Evolutionary conservation across 1,140 invertebrate genomes (phyloP), one percentile per base, ranked within the genome.

Genomic region (Dreissena polymorpha): DNA sequence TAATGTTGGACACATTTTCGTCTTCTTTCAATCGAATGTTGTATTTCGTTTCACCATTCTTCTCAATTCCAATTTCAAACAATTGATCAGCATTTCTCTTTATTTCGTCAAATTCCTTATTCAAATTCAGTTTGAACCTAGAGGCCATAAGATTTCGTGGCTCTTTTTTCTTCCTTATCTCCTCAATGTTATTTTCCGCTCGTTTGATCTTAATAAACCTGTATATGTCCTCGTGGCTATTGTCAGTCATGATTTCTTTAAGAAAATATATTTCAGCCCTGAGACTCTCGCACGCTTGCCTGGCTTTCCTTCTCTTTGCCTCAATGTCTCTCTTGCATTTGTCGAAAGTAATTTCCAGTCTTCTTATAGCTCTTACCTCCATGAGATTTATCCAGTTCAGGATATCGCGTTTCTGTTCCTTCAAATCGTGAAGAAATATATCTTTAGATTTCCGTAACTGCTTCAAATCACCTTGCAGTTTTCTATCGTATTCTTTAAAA

Each of bases 401-500:
- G 18, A 82, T n/a, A 21, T 82, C 71, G 14, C 79, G 57, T 55
- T 82, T 82, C 57, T 72, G 73, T 8, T 63, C n/a, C 67, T 82
- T 82, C 29, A 82, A 68, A 70, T 82, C 79, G 27, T 82, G 51
- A 23, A 82, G 25, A 68, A 82, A 82, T 3, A 27, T 65, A 10
- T 82, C 79, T 64, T 63, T n/a, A 1, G 79, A 82, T 29, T 82
- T 82, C 29, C 74, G 73, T 25, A 82, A 27, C 65, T 82, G 51
- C 49, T 82, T 82, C 50, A 82, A 55, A 21, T 82, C 79, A 55
- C 53, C n/a, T 67, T 82, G 79, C 16, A 82, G 39, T 27, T 74
- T 72, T 64, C 63, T 55, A 39, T 82, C 79, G 21, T 74, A 65
- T 51, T 82, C 79, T 82, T 82, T 82, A 29, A 82, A 82, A 29